Evolutionary conservation across 2,113 vertebrate genomes (phyloP), one percentile per base, ranked within the genome.

Genomic region (Gracilinanus agilis): DNA sequence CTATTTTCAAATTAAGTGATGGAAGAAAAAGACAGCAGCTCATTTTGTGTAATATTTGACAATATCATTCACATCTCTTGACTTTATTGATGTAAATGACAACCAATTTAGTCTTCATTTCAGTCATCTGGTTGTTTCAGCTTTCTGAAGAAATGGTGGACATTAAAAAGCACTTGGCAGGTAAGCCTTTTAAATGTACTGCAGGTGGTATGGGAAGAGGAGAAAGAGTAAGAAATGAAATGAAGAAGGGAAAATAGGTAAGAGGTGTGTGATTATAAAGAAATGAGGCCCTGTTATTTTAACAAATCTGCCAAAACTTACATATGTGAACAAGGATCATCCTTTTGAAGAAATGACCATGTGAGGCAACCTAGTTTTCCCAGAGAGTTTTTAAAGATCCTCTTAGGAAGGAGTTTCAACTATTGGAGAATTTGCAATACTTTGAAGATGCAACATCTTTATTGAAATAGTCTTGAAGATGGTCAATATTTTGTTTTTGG

Each of bases 1-100:
- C 67, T n/a, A 83, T 83, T 83, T 83, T 34, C 67, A 83, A 83
- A 83, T 83, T 83, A 83, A 83, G 67, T 83, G 67, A 83, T 40
- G n/a, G 67, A 23, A 40, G n/a, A 83, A 83, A 67, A 67, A 83
- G 23, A 83, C 67, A 83, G 67, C n/a, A 83, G n/a, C n/a, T 40
- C 67, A 40, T 83, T 83, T 83, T 83, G 19, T 83, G 67, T 40
- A 83, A 83, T 83, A 83, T 83, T 83, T 83, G 67, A 83, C 67
- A 83, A 83, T 83, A 40, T 40, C 67, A 83, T 83, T 83, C 40
- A 83, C 67, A 83, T 83, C 67, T 83, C n/a, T n/a, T 83, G 67
- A 23, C 67, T 83, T 83, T 83, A 83, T 83, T 83, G 8, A 83
- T 83, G 67, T 40, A 83, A 83, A 83, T 83, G 67, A 83, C 67